Conservation (phyloP, 2,797 vertebrate genomes). For the Microchirus variegatus region DNA sequence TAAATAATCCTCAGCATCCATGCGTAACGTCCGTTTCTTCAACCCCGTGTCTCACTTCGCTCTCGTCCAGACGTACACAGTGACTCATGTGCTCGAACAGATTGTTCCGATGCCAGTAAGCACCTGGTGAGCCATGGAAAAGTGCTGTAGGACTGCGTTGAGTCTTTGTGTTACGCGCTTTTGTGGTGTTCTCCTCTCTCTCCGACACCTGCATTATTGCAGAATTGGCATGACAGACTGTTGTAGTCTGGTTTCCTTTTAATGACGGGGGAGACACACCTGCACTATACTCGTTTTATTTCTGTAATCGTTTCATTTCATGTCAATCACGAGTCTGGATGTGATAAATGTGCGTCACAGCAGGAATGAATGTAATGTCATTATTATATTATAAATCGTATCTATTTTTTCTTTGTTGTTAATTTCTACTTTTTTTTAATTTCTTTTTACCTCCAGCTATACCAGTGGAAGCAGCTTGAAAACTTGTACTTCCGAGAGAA, state of each 20-base stretch:
- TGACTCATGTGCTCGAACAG: constrained; percentile 59
- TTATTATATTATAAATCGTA: no score
- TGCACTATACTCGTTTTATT: background rate
- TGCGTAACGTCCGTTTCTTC: constrained; percentile 1
- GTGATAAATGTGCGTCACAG: no score
- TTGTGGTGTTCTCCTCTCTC: constrained; percentile 37
- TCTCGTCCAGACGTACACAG: constrained; percentile 43
- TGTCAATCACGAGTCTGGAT: no score
- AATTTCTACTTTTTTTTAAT: background rate
- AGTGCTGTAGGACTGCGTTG: constrained; percentile 32
- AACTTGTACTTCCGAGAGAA: constrained; percentile 98
- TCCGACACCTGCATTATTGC: constrained; percentile 62
- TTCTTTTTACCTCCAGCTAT: constrained; percentile 63
- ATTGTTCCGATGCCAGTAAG: constrained; percentile 46
- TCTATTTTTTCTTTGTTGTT: background rate
- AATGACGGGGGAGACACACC: constrained; percentile 51
- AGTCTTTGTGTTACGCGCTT: constrained; percentile 46
- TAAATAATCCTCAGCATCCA: no score
- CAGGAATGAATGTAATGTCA: background rate
- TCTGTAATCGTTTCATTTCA: no score
- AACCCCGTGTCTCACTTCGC: constrained; percentile 15
- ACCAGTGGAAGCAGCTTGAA: constrained; percentile 98
- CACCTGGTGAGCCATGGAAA: constrained; percentile 65
- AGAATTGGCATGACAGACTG: constrained; percentile 53
- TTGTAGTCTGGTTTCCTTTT: constrained; percentile 58